phyloP scores from a whole-genome alignment of 2,888 invertebrate species.

The Morinoia aosen region DNA sequence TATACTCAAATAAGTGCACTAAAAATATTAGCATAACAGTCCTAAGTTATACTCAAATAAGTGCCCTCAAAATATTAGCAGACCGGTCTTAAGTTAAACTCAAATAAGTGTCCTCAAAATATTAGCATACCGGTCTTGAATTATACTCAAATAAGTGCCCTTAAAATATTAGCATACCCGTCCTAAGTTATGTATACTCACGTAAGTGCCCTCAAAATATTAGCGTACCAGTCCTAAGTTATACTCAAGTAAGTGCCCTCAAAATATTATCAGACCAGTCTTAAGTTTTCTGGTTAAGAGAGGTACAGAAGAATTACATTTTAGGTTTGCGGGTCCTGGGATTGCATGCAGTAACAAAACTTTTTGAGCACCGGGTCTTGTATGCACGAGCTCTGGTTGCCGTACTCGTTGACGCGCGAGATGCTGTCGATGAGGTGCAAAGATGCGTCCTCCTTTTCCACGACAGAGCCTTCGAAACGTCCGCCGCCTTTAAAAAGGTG shows the following conservation, averaged over 20 bases:
- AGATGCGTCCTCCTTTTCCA: neutral
- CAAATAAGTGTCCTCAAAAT: neutral
- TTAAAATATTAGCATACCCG: no score
- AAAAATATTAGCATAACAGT: neutral
- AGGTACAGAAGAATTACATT: neutral
- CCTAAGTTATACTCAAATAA: neutral
- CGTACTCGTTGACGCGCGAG: slow-evolving; percentile 14
- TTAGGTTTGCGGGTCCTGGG: neutral
- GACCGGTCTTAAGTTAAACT: neutral
- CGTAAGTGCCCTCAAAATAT: neutral
- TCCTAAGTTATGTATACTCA: neutral
- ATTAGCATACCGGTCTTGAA: neutral
- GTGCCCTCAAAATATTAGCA: neutral
- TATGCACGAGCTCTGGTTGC: slow-evolving; percentile 49
- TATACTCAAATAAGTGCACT: neutral
- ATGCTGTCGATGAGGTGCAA: neutral
- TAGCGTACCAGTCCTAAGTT: neutral
- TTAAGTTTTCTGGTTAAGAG: neutral
- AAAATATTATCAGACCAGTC: neutral
- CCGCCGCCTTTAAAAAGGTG: slow-evolving; percentile 5
- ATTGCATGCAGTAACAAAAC: slow-evolving; percentile 27
- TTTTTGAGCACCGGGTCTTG: neutral
- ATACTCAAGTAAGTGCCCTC: neutral
- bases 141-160: neutral
- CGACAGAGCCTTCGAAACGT: slow-evolving; percentile 23